Conservation (phyloP, 2,888 invertebrate genomes). For the Globia sparganii region DNA sequence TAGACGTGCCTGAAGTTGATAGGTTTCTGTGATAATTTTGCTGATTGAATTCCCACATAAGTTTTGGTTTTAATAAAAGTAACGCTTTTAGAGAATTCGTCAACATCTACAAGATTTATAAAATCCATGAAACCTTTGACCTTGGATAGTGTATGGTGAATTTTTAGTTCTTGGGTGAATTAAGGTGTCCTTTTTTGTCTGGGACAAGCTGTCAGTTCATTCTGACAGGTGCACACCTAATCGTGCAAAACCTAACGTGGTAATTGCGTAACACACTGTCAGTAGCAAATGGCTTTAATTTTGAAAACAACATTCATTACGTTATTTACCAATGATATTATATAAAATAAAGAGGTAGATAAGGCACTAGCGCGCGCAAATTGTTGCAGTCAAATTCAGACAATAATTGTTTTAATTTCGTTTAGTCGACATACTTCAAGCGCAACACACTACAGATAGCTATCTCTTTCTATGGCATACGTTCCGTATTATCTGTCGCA, state of each 20-base stretch:
- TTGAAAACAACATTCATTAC: not conserved
- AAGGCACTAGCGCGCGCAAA: no score
- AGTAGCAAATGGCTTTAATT: not conserved
- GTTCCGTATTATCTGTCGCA: no score
- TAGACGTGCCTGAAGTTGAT: no score
- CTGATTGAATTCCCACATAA: not conserved
- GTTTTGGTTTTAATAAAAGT: not conserved
- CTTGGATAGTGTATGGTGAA: not conserved
- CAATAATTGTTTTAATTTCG: no score
- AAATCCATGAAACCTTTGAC: not conserved
- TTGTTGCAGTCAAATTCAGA: no score
- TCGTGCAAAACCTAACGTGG: no score
- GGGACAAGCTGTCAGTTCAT: not conserved
- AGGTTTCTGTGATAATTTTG: not conserved
- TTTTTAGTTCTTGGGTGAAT: not conserved
- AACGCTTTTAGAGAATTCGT: not conserved
- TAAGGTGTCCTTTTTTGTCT: not conserved
- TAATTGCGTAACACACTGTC: not conserved
- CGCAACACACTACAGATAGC: no score
- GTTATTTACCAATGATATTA: no score
- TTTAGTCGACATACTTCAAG: no score
- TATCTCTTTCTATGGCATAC: no score
- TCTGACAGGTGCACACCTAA: not conserved
- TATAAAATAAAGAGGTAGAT: no score
- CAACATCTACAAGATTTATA: not conserved